A percentile compares a stretch with the other conserved stretches of the same genome.
These are phyloP conservation scores for Ceratosolen solmsi DNA, from an alignment of 1,140 invertebrate genomes.

Conservation along the genomic window DNA sequence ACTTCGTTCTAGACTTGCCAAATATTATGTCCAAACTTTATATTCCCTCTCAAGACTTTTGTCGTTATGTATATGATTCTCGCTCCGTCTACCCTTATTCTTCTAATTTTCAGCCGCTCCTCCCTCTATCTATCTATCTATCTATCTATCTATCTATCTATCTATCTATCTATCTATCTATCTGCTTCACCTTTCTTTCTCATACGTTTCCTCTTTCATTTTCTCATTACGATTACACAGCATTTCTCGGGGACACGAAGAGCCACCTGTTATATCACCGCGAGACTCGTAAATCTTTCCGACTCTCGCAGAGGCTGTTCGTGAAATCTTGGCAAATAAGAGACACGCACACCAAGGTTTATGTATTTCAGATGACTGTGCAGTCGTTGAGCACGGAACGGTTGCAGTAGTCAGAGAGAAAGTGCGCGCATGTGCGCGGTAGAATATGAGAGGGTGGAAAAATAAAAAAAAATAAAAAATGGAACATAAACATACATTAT, in stretches of 20 bases:
- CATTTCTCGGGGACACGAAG: not conserved
- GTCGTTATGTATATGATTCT: not conserved
- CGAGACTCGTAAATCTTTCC: conserved; percentile 46
- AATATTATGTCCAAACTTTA: not conserved
- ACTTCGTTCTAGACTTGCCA: not conserved
- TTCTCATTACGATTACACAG: not conserved
- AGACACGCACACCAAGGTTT: conserved; percentile 29
- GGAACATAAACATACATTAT: not conserved
- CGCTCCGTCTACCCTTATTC: not conserved
- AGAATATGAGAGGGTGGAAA: no score
- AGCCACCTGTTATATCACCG: conserved; percentile 48
- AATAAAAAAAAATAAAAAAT: not conserved
- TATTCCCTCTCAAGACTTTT: not conserved
- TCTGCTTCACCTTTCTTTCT: not conserved
- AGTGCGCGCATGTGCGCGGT: no score
- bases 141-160: no score
- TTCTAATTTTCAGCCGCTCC: no score
- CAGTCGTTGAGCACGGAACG: conserved; percentile 21
- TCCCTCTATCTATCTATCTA: no score
- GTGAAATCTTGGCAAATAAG: conserved; percentile 47
- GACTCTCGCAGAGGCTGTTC: not conserved
- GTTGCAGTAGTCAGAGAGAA: no score
- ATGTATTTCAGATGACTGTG: conserved; percentile 44
- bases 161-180: no score
- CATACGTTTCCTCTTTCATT: not conserved